Percentiles rank a stretch among this genome's conserved stretches.
Conservation (phyloP, 2,888 invertebrate species). For the Bedellia somnulentella region DNA sequence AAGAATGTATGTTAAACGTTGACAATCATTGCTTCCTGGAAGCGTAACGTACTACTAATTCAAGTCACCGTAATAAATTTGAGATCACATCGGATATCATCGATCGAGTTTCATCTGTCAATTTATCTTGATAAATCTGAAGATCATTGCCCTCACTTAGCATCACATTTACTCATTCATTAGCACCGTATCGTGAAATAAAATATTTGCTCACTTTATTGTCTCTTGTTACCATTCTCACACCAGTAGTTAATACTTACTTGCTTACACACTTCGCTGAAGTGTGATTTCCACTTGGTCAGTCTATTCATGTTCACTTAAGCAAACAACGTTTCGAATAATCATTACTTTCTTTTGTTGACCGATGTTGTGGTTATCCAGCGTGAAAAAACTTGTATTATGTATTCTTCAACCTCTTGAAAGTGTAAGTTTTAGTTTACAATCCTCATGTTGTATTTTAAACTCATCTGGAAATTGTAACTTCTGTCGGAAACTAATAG, state of each 20-base stretch:
- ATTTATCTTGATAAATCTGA: conserved; percentile 1
- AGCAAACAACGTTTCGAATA: conserved; percentile 8
- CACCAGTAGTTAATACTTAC: conserved; percentile 4
- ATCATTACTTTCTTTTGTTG: conserved; percentile 15
- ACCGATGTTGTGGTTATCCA: conserved; percentile 11
- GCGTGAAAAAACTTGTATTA: conserved; percentile 12
- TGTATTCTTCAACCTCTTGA: conserved; percentile 15
- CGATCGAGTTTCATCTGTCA: too few species aligned
- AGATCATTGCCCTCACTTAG: conserved; percentile 10
- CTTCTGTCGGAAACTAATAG: too few species aligned
- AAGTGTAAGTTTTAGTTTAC: conserved; percentile 19
- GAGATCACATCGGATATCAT: neutral
- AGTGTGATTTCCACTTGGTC: conserved; percentile 13
- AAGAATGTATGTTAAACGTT: conserved; percentile 34
- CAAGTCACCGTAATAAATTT: neutral
- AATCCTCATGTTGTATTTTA: too few species aligned
- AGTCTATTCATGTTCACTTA: conserved; percentile 9
- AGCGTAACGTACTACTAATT: conserved; percentile 13
- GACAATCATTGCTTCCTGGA: conserved; percentile 26
- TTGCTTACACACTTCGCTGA: conserved; percentile 10
- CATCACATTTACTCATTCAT: conserved; percentile 13
- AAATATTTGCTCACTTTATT: conserved; percentile 16
- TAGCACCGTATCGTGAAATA: conserved; percentile 16
- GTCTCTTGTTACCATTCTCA: conserved; percentile 16
- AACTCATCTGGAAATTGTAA: too few species aligned